phyloP scores from a whole-genome alignment of 2,113 vertebrate species.

The Proterorhinus semilunaris region DNA sequence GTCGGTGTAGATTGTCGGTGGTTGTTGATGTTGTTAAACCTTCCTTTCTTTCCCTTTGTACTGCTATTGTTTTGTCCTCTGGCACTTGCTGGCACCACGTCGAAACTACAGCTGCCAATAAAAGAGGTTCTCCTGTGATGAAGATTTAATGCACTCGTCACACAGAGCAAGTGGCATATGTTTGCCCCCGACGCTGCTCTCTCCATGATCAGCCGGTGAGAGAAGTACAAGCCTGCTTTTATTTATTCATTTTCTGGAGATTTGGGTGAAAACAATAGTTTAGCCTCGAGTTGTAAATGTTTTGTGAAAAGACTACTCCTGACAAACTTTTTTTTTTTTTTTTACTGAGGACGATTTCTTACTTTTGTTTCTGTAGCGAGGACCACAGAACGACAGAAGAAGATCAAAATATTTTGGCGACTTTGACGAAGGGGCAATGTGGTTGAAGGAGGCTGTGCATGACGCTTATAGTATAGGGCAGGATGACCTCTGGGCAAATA shows the following conservation, averaged over 20 bases:
- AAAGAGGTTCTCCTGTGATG: conserved; percentile 64
- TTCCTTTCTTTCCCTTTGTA: conserved; percentile 10
- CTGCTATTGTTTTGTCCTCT: conserved; percentile 40
- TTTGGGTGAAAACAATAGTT: conserved; percentile 25
- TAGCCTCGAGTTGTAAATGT: conserved; percentile 23
- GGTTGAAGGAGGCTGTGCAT: no score
- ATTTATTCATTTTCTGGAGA: conserved; percentile 50
- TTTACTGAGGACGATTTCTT: conserved; percentile 1
- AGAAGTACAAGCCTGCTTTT: conserved; percentile 39
- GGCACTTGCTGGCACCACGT: conserved; percentile 38
- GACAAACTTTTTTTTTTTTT: neutral
- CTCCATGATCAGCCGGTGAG: conserved; percentile 31
- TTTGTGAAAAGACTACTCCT: neutral
- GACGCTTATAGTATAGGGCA: no score
- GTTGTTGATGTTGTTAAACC: conserved; percentile 17
- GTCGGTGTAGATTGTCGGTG: conserved; percentile 1
- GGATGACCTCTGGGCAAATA: no score
- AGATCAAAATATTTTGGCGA: no score
- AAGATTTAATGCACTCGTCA: conserved; percentile 63
- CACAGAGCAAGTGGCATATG: conserved; percentile 51
- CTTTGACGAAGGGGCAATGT: no score
- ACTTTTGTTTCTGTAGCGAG: no score
- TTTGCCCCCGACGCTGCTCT: conserved; percentile 52
- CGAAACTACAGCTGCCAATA: conserved; percentile 57
- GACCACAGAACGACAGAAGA: no score